A percentile compares a stretch with the other conserved stretches of the same genome.
Evolutionary conservation across 2,888 invertebrate species (phyloP).

Genomic region (Drosophila paramelanica): DNA sequence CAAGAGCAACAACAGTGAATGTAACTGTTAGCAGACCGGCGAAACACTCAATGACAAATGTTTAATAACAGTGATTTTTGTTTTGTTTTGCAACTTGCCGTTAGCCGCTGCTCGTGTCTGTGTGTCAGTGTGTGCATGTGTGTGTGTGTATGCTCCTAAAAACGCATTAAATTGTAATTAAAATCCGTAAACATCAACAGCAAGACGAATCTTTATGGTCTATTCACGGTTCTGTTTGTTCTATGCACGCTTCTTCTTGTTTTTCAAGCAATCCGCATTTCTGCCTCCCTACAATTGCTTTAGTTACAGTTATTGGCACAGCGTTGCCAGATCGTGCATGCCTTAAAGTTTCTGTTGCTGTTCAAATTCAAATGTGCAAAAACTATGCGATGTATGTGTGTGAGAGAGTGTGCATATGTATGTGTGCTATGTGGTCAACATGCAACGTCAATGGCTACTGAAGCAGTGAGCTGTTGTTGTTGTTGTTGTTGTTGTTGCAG

Average conservation of each 20-base stretch:
- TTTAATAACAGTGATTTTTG: slow-evolving; percentile 31
- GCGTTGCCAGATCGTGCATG: slow-evolving; percentile 51
- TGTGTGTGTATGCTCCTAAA: slow-evolving; percentile 4
- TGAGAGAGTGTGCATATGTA: slow-evolving; percentile 8
- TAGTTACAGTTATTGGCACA: slow-evolving; percentile 19
- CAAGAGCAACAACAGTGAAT: slow-evolving; percentile 41
- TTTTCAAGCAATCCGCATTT: not conserved
- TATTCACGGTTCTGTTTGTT: not conserved
- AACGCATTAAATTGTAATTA: slow-evolving; percentile 57
- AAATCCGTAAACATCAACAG: slow-evolving; percentile 29
- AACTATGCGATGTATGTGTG: slow-evolving; percentile 42
- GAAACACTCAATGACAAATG: slow-evolving; percentile 23
- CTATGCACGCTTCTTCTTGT: slow-evolving; percentile 6
- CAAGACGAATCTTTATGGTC: slow-evolving; percentile 8
- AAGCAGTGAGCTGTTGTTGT: slow-evolving; percentile 32
- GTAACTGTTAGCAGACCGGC: slow-evolving; percentile 55
- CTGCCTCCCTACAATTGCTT: slow-evolving; percentile 14
- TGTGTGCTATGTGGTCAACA: slow-evolving; percentile 47
- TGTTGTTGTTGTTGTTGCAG: slow-evolving; percentile 14
- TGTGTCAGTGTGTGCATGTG: not conserved
- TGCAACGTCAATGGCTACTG: slow-evolving; percentile 60
- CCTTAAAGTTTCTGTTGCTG: slow-evolving; percentile 9
- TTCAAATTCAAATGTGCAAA: slow-evolving; percentile 47
- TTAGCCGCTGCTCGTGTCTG: not conserved
- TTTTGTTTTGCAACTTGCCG: slow-evolving; percentile 7